Conservation (phyloP, 1,140 invertebrate species). For the Dendroctonus valens region DNA sequence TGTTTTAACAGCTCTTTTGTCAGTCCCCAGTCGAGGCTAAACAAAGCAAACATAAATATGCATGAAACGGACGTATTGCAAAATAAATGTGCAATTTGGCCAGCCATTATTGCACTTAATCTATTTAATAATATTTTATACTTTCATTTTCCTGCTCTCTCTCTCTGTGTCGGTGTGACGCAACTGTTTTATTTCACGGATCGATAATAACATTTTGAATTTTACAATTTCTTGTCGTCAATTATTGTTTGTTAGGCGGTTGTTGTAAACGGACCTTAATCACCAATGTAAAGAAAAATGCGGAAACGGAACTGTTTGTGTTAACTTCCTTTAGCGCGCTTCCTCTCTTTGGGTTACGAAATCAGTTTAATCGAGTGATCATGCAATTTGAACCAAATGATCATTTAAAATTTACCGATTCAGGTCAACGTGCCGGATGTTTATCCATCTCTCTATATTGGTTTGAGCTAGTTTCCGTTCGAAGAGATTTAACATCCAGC, state of each 20-base stretch:
- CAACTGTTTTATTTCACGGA: constrained; percentile 28
- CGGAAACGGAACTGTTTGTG: constrained; percentile 13
- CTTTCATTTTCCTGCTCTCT: constrained; percentile 32
- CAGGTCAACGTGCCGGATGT: no score
- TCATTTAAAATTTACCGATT: no score
- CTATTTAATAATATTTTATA: constrained; percentile 11
- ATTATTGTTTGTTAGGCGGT: neutral
- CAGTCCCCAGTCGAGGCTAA: neutral
- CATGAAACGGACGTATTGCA: constrained; percentile 6
- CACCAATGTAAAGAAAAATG: constrained; percentile 5
- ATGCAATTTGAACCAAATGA: no score
- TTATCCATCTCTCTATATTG: no score
- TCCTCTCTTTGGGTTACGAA: no score
- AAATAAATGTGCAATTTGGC: constrained; percentile 12
- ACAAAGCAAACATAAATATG: neutral
- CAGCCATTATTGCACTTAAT: constrained; percentile 24
- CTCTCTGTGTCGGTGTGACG: constrained; percentile 12
- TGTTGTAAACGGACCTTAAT: constrained; percentile 6
- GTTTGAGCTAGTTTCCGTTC: no score
- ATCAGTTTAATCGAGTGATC: no score
- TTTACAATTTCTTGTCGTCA: neutral
- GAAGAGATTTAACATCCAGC: no score
- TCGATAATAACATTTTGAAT: constrained; percentile 17
- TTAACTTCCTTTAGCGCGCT: neutral
- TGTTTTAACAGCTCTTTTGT: no score